Percentiles rank a stretch among this genome's conserved stretches.
These are phyloP conservation scores for Engraulis encrasicolus DNA, from an alignment of 2,113 vertebrate species.

Conservation along the genomic window DNA sequence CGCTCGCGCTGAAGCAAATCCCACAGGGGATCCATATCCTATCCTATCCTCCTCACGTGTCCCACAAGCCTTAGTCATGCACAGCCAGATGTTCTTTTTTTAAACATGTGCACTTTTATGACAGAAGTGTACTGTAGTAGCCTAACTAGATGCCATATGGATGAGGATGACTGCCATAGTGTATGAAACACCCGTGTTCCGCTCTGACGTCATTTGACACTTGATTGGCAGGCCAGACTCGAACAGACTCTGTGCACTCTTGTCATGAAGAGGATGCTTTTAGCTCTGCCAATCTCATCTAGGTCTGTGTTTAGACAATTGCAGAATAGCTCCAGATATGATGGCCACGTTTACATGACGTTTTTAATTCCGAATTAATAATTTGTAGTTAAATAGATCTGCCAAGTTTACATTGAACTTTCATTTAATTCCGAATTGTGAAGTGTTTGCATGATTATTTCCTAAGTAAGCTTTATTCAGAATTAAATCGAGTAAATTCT, in stretches of 20 bases:
- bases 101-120: not conserved
- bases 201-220: not conserved
- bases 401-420: too few relatives aligned
- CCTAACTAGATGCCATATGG: not conserved
- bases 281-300: not conserved
- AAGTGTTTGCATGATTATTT: too few relatives aligned
- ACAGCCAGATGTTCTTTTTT: not conserved
- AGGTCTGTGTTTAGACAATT: not conserved
- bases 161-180: not conserved
- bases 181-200: not conserved
- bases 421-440: too few relatives aligned
- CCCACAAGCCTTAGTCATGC: not conserved
- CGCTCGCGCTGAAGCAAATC: not conserved
- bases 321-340: too few relatives aligned
- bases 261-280: not conserved
- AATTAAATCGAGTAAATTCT: too few relatives aligned
- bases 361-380: too few relatives aligned
- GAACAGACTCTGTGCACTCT: too few relatives aligned
- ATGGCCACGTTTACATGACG: too few relatives aligned
- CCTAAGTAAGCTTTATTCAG: too few relatives aligned
- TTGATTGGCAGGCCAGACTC: too few relatives aligned
- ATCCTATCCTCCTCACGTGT: not conserved
- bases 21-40: too few relatives aligned
- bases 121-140: not conserved
- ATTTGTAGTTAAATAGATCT: too few relatives aligned